Conservation (phyloP, 2,888 invertebrate species). For the Apodemia zela region DNA sequence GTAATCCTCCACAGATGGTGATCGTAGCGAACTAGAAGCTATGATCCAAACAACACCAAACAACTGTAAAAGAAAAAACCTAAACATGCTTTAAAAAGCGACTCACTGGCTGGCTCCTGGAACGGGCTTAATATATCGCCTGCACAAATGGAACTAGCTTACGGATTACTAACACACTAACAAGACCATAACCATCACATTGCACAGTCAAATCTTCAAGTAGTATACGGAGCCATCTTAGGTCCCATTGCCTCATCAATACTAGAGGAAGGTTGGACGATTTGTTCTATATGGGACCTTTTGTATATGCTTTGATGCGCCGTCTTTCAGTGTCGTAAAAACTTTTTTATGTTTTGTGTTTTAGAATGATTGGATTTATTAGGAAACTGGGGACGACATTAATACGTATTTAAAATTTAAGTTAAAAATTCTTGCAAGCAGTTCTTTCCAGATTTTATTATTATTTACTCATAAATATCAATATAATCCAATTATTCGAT, state of each 20-base stretch:
- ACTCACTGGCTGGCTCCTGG: slow-evolving; percentile 62
- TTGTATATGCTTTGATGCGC: slow-evolving; percentile 43
- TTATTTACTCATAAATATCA: not conserved
- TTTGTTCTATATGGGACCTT: slow-evolving; percentile 47
- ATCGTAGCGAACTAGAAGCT: slow-evolving; percentile 81
- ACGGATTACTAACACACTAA: slow-evolving; percentile 61
- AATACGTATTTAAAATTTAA: not conserved
- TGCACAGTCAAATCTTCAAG: slow-evolving; percentile 68
- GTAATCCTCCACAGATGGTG: slow-evolving; percentile 81
- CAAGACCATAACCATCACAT: slow-evolving; percentile 52
- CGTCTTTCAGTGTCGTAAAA: slow-evolving; percentile 41
- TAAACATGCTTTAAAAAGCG: slow-evolving; percentile 80
- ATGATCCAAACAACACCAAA: slow-evolving; percentile 81
- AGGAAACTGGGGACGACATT: not conserved
- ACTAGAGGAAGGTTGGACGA: slow-evolving; percentile 65
- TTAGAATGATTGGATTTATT: not conserved
- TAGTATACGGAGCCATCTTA: slow-evolving; percentile 66
- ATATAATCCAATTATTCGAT: not conserved
- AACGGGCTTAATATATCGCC: slow-evolving; percentile 75
- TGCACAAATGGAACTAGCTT: slow-evolving; percentile 74
- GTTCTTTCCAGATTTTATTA: not conserved
- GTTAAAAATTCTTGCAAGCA: not conserved
- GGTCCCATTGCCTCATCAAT: slow-evolving; percentile 63
- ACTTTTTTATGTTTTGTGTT: not conserved
- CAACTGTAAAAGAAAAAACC: slow-evolving; percentile 81